Percentiles rank a stretch among this genome's conserved stretches.
Conservation (phyloP, 2,888 invertebrate genomes). For the Oxystoma pomonae region DNA sequence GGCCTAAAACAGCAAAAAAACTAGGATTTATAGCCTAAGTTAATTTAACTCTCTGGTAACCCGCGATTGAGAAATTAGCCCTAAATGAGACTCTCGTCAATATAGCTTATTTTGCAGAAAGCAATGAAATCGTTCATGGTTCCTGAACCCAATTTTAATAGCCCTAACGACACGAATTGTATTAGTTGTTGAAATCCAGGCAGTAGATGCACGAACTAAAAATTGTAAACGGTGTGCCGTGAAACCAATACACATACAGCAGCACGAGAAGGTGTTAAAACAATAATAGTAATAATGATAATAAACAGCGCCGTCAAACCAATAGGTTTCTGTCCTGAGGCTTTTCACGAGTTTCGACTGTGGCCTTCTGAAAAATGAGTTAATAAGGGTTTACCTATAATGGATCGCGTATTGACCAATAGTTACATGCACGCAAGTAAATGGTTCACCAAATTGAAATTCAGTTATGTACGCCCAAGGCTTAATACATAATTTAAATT, state of each 20-base stretch:
- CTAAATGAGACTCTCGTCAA: too few relatives aligned
- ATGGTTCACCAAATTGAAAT: too few relatives aligned
- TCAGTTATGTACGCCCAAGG: too few relatives aligned
- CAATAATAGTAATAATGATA: neutral
- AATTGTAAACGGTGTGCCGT: neutral
- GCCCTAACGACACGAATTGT: neutral
- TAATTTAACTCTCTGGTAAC: too few relatives aligned
- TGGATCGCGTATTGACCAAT: neutral
- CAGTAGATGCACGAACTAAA: neutral
- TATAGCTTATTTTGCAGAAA: too few relatives aligned
- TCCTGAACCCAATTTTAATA: too few relatives aligned
- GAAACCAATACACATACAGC: neutral
- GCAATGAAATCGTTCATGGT: too few relatives aligned
- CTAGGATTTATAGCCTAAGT: too few relatives aligned
- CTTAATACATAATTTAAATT: too few relatives aligned
- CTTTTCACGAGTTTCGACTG: slow-evolving; percentile 16
- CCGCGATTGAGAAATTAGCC: too few relatives aligned
- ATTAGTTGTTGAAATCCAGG: neutral
- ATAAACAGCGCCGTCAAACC: neutral
- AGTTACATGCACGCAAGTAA: too few relatives aligned
- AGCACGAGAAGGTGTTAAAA: neutral
- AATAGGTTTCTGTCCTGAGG: slow-evolving; percentile 6
- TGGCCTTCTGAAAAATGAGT: slow-evolving; percentile 22
- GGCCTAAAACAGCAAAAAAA: too few relatives aligned
- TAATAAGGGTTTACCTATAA: slow-evolving; percentile 9